Percentiles rank a stretch among this genome's conserved stretches.
Conservation (phyloP, 2,888 invertebrate species). For the Stenichneumon culpator region DNA sequence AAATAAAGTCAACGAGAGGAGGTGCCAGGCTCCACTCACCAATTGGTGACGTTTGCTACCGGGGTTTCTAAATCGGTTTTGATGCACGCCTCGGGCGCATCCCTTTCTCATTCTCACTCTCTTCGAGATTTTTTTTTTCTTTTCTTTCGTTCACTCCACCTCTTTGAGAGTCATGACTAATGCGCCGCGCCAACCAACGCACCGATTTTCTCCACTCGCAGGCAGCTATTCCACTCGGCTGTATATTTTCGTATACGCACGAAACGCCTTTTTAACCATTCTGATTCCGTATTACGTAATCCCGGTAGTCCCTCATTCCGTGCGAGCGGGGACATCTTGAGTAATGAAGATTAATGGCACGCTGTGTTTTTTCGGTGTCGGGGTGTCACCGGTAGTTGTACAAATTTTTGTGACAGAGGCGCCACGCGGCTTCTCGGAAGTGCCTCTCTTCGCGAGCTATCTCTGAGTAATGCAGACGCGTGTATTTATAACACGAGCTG, state of each 20-base stretch:
- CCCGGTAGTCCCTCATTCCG: constrained; percentile 45
- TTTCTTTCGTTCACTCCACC: not conserved
- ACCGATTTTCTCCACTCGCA: constrained; percentile 1
- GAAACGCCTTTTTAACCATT: constrained; percentile 55
- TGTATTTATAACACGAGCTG: constrained; percentile 49
- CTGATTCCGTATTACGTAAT: constrained; percentile 50
- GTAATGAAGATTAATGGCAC: constrained; percentile 71
- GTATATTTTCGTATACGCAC: constrained; percentile 40
- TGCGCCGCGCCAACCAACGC: constrained; percentile 8
- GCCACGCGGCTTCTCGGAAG: constrained; percentile 26
- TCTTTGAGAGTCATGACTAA: constrained; percentile 26
- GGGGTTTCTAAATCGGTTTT: constrained; percentile 63
- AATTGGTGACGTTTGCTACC: constrained; percentile 53
- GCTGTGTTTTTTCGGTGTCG: constrained; percentile 34
- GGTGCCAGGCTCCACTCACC: constrained; percentile 8
- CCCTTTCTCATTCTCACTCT: constrained; percentile 18
- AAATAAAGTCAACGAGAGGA: constrained; percentile 62
- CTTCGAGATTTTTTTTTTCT: constrained; percentile 7
- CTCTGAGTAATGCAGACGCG: constrained; percentile 54
- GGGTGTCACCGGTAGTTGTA: constrained; percentile 45
- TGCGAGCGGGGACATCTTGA: constrained; percentile 59
- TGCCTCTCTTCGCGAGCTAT: not conserved
- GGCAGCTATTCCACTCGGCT: not conserved
- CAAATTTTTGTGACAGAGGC: constrained; percentile 58
- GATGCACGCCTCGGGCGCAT: constrained; percentile 37